Percentiles rank a stretch among this genome's conserved stretches.
These are phyloP conservation scores for Ranitomeya variabilis DNA, from an alignment of 2,113 vertebrate species.

Conservation along the genomic window DNA sequence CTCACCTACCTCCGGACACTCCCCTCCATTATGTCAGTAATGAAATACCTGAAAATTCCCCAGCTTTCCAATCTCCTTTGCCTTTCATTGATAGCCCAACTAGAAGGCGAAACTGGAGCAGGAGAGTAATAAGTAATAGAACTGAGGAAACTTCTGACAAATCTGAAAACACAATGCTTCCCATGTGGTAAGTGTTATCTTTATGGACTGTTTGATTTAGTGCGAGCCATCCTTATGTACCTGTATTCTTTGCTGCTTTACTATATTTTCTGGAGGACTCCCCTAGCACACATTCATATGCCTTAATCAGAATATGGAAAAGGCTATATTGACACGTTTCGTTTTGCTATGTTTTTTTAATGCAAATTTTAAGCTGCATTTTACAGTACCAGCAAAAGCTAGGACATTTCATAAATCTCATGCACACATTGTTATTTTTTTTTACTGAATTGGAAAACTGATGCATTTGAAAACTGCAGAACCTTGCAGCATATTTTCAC, in stretches of 20 bases:
- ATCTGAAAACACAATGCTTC: neutral
- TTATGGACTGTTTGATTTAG: neutral
- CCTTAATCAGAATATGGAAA: too few species aligned
- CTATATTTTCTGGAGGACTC: neutral
- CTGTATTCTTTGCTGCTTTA: neutral
- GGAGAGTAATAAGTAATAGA: neutral
- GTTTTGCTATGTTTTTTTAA: too few species aligned
- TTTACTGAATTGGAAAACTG: too few species aligned
- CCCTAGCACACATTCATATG: too few species aligned
- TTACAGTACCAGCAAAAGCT: too few species aligned
- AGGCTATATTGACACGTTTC: too few species aligned
- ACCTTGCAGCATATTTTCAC: too few species aligned
- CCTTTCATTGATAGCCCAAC: constrained; percentile 71
- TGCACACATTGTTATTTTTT: too few species aligned
- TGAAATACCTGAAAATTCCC: constrained; percentile 42
- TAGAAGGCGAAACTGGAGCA: constrained; percentile 50
- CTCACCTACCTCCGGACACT: constrained; percentile 61
- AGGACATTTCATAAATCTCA: too few species aligned
- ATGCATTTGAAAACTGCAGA: too few species aligned
- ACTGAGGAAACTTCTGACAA: neutral
- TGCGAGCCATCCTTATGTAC: neutral
- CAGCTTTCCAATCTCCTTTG: constrained; percentile 52
- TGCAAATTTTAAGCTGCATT: too few species aligned
- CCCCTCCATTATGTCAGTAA: constrained; percentile 1
- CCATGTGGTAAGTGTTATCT: constrained; percentile 15